Evolutionary conservation across 2,113 vertebrate genomes (phyloP), one percentile per base, ranked within the genome.

Genomic region (Donacobius atricapilla): DNA sequence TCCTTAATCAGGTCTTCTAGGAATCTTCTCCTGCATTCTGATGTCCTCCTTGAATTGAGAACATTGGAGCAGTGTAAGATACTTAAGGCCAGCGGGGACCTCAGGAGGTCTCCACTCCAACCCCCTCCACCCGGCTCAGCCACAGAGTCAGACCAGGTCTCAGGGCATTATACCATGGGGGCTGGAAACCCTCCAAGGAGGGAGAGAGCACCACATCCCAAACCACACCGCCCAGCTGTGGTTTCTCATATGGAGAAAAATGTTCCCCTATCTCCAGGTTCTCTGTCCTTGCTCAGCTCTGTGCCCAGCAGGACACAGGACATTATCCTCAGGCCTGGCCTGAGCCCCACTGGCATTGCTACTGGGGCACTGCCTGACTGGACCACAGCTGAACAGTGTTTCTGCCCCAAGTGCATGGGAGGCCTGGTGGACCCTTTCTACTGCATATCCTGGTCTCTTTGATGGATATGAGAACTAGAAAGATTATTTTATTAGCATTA

Each of bases 321-420:
- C 3, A 1, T 88, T 45, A 25, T 61, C 25, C 20, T 14, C 18
- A 22, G 9, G 20, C 15, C 6, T 82, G 23, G 10, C 13, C 7
- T 8, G 2, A 16, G 19, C 15, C 21, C 5, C 35, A 20, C 6
- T 0, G 1, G 9, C 22, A 10, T 7, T 2, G 1, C 47, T 78
- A 14, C 39, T 16, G 19, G 25, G 6, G 7, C 21, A 65, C 19
- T 72, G 30, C 21, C 56, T 57, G 33, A 23, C 9, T 3, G 3
- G 31, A 54, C 6, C 40, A 48, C 0, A 8, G 10, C 28, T 44
- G 42, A 7, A 39, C 5, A 18, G 11, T 51, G 9, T 20, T 64
- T 8, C 16, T 70, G 22, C 17, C n/a, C 16, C 37, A 33, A 0
- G 6, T 10, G 5, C 21, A 6, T 13, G 6, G 18, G 2, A 2